Evolutionary conservation across 2,113 vertebrate genomes (phyloP).

Genomic region (Steatornis caripensis): DNA sequence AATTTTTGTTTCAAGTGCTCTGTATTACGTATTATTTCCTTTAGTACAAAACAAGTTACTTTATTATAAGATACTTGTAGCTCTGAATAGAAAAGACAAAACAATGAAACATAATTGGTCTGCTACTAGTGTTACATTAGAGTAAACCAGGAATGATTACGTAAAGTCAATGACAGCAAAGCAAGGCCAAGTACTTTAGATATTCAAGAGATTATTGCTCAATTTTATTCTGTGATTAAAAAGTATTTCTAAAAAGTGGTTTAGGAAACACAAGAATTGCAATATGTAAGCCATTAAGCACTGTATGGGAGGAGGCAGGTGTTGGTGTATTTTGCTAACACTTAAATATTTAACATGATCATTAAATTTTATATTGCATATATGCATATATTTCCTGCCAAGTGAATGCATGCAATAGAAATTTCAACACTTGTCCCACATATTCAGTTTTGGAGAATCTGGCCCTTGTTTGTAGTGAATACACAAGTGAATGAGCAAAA

Average conservation of each 20-base stretch:
- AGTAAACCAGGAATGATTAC: neutral
- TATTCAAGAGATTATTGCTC: neutral
- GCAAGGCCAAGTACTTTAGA: neutral
- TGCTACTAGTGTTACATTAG: neutral
- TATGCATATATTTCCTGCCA: slow-evolving; percentile 32
- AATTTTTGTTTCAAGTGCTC: neutral
- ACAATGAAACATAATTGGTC: neutral
- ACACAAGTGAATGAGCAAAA: slow-evolving; percentile 22
- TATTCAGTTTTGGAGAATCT: slow-evolving; percentile 49
- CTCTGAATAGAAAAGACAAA: neutral
- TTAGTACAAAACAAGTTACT: neutral
- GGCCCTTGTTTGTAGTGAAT: slow-evolving; percentile 15
- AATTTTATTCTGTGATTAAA: neutral
- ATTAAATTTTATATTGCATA: slow-evolving; percentile 54
- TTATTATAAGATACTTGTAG: neutral
- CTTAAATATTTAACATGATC: slow-evolving; percentile 48
- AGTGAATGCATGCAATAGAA: slow-evolving; percentile 47
- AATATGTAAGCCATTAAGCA: neutral
- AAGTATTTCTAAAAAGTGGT: neutral
- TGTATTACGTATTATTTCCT: neutral
- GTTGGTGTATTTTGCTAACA: slow-evolving; percentile 37
- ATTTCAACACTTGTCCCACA: slow-evolving; percentile 46
- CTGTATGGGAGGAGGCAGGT: slow-evolving; percentile 28
- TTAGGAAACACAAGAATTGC: neutral
- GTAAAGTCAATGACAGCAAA: neutral